These are phyloP conservation scores for Aphelinus certus DNA, from an alignment of 1,140 invertebrate species.

Conservation along the genomic window DNA sequence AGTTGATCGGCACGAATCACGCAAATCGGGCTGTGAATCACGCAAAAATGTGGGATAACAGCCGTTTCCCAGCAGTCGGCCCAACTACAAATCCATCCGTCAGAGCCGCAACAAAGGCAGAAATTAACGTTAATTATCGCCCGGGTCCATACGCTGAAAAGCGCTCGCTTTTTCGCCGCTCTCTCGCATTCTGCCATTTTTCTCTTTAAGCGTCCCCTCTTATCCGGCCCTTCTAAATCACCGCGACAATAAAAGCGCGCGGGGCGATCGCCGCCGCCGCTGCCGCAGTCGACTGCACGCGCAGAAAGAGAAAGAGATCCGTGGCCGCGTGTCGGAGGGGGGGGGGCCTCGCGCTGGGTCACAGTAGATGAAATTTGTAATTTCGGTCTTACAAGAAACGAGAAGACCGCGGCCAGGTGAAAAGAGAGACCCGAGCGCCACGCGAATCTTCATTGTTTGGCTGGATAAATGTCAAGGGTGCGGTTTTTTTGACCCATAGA, in stretches of 20 bases:
- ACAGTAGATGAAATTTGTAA: constrained; percentile 59
- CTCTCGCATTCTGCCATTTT: constrained; percentile 24
- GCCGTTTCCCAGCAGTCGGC: not conserved
- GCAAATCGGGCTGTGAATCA: not conserved
- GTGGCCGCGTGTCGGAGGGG: constrained; percentile 7
- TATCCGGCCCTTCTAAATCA: constrained; percentile 51
- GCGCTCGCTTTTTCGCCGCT: constrained; percentile 4
- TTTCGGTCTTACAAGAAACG: constrained; percentile 54
- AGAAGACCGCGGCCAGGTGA: constrained; percentile 1
- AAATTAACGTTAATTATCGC: constrained; percentile 28
- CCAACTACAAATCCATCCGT: not conserved
- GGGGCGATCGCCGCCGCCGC: constrained; percentile 29
- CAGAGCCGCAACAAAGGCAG: not conserved
- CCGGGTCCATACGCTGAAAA: not conserved
- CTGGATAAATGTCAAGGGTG: no score
- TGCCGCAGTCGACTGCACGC: not conserved
- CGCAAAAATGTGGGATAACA: not conserved
- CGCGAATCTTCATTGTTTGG: no score
- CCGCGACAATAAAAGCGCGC: constrained; percentile 48
- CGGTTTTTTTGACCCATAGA: no score
- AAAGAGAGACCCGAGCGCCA: no score
- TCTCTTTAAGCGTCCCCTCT: constrained; percentile 24
- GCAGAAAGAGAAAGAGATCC: constrained; percentile 15
- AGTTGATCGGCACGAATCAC: not conserved
- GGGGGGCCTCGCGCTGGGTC: constrained; percentile 33